Evolutionary conservation across 1,140 invertebrate species (phyloP).

Genomic region (Tetramorium parvispinum): DNA sequence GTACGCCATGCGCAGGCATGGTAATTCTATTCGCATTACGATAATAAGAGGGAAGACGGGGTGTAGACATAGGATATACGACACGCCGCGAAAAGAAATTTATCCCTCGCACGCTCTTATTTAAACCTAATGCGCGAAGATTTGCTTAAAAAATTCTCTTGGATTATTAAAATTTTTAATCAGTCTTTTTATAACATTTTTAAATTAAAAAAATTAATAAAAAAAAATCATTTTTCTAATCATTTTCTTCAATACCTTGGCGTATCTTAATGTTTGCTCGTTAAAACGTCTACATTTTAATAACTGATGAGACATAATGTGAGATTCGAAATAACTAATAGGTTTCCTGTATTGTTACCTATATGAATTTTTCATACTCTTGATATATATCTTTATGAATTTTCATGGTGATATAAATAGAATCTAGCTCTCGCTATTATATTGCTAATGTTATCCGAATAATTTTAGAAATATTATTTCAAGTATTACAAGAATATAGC

Average conservation of each 20-base stretch:
- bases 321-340: not conserved
- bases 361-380: too few species aligned
- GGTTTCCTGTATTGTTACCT: not conserved
- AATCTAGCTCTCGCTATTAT: not conserved
- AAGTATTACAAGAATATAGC: too few species aligned
- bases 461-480: not conserved
- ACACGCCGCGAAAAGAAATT: not conserved
- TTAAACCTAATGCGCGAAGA: too few species aligned
- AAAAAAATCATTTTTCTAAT: too few species aligned
- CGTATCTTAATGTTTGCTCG: not conserved
- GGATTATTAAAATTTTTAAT: too few species aligned
- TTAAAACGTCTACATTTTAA: not conserved
- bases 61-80: too few species aligned
- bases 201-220: too few species aligned
- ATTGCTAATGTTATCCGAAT: not conserved
- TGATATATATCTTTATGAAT: not conserved
- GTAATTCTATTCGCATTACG: slow-evolving; percentile 53
- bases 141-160: too few species aligned
- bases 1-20: slow-evolving; percentile 4
- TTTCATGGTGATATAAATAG: not conserved
- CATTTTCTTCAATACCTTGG: too few species aligned
- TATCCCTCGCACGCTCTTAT: not conserved
- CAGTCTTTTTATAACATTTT: too few species aligned
- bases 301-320: not conserved
- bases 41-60: slow-evolving; percentile 39